Evolutionary conservation across 64 coral and sea anemone species (phyloP).

Genomic region (Porites lutea): DNA sequence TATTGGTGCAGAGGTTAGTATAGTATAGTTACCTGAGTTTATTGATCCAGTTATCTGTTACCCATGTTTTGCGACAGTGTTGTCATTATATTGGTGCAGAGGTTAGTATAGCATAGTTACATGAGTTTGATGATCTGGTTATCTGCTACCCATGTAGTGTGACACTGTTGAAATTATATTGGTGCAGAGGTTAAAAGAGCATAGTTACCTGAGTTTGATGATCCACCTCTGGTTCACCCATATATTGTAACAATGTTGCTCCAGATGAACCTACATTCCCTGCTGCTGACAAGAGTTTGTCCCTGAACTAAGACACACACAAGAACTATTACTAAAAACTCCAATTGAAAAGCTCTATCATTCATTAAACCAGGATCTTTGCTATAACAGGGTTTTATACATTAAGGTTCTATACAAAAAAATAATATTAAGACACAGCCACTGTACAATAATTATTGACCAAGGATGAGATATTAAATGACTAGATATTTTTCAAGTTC

Average conservation of each 20-base stretch:
- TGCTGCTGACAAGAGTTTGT: constrained; percentile 80
- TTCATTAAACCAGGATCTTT: background rate
- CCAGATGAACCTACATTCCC: constrained; percentile 87
- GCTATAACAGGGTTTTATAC: background rate
- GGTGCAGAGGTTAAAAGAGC: background rate
- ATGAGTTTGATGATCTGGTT: constrained; percentile 80
- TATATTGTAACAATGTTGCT: constrained; percentile 86
- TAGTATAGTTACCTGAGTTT: constrained; percentile 64
- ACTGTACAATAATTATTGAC: too few relatives aligned
- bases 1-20: too few relatives aligned
- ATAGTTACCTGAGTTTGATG: constrained; percentile 85
- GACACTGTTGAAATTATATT: constrained; percentile 1
- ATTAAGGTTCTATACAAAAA: too few relatives aligned
- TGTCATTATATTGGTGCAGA: too few relatives aligned
- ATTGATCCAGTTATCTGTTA: constrained; percentile 72
- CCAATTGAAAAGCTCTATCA: background rate
- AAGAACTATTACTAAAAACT: background rate
- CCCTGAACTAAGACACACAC: constrained; percentile 50
- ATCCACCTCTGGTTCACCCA: constrained; percentile 94
- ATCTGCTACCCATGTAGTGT: constrained; percentile 79
- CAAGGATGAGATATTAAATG: too few relatives aligned
- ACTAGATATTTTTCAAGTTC: too few relatives aligned
- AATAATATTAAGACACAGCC: too few relatives aligned
- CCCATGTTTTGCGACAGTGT: constrained; percentile 78
- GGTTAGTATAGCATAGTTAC: background rate